phyloP scores from a whole-genome alignment of 1,140 invertebrate species.

The Philotrypesis tridentata region DNA sequence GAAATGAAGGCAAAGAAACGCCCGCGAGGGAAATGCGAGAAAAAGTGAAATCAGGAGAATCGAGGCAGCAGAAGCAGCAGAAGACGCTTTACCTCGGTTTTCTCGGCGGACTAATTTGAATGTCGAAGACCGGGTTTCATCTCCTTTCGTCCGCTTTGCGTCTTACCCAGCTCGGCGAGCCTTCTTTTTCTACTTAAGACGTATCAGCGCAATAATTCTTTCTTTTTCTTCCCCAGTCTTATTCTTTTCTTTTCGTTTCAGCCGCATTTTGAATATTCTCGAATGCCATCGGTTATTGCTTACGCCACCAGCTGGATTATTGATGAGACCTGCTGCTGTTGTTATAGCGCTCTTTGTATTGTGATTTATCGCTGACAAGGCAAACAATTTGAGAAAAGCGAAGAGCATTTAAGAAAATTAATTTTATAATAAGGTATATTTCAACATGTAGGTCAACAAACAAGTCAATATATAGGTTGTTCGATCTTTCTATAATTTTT shows the following conservation, averaged over 20 bases:
- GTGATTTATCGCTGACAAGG: constrained; percentile 24
- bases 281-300: constrained; percentile 12
- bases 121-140: constrained; percentile 26
- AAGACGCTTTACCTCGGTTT: not conserved
- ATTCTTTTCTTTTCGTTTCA: not conserved
- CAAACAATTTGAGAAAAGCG: constrained; percentile 16
- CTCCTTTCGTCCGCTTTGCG: constrained; percentile 14
- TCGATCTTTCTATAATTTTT: too few relatives aligned
- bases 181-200: constrained; percentile 15
- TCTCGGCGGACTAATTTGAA: constrained; percentile 31
- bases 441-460: not conserved
- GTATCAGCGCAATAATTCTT: not conserved
- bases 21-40: not conserved
- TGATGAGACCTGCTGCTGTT: not conserved
- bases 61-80: not conserved
- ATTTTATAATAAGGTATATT: constrained; percentile 37
- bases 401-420: constrained; percentile 34
- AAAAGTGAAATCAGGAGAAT: constrained; percentile 36
- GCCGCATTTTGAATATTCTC: not conserved
- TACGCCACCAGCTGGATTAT: not conserved
- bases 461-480: not conserved
- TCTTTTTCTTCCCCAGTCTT: not conserved
- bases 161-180: not conserved
- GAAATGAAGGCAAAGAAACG: constrained; percentile 37
- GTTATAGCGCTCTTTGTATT: not conserved